A percentile compares a stretch with the other conserved stretches of the same genome.
These are phyloP conservation scores for Colinus virginianus DNA, from an alignment of 2,113 vertebrate species.

Conservation along the genomic window DNA sequence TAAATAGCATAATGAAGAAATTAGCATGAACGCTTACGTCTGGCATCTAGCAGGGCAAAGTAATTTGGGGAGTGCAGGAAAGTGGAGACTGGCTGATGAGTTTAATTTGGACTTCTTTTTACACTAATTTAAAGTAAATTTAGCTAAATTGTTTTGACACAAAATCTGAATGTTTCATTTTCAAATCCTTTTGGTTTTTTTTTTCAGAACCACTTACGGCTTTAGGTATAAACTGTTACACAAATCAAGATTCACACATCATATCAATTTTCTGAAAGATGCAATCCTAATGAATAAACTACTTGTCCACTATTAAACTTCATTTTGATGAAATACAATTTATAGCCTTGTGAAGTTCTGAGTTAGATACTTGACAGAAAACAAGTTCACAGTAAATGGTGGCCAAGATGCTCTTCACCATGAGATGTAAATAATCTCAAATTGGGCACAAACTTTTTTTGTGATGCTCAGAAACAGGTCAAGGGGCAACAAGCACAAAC, in stretches of 20 bases:
- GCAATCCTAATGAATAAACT: neutral
- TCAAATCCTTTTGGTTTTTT: neutral
- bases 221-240: neutral
- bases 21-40: constrained; percentile 5
- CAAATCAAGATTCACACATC: neutral
- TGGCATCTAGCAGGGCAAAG: constrained; percentile 12
- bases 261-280: neutral
- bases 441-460: neutral
- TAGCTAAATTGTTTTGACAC: constrained; percentile 38
- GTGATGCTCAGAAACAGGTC: neutral
- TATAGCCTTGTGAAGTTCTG: neutral
- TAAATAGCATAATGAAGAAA: constrained; percentile 44
- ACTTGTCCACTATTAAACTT: neutral
- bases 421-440: neutral
- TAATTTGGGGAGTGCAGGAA: constrained; percentile 29
- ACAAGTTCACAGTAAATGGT: neutral
- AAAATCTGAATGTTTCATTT: constrained; percentile 31
- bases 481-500: neutral
- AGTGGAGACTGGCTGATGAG: constrained; percentile 32
- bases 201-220: neutral
- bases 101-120: constrained; percentile 56
- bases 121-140: constrained; percentile 45
- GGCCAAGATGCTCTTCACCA: neutral
- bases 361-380: neutral
- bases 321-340: neutral